Evolutionary conservation across 2,797 vertebrate species (phyloP).

Genomic region (Falco novaeseelandiae): DNA sequence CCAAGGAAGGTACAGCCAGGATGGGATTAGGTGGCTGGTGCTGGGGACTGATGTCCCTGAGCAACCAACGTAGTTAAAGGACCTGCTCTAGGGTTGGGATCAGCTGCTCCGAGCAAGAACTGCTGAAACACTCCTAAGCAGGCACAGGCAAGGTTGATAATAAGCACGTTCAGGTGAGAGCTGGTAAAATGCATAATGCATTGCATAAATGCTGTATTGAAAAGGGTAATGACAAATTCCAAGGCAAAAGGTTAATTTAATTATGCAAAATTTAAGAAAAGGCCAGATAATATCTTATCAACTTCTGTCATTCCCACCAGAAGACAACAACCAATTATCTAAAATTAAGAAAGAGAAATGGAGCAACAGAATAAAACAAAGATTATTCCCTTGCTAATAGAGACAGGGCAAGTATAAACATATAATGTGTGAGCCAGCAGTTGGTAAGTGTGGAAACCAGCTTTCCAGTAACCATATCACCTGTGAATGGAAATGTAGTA

Average conservation of each 20-base stretch:
- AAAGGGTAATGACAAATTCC: neutral
- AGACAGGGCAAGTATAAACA: neutral
- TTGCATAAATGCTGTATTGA: neutral
- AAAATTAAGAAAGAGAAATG: neutral
- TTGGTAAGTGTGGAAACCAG: neutral
- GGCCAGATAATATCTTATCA: neutral
- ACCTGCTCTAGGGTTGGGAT: fast-evolving
- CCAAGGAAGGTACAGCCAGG: fast-evolving
- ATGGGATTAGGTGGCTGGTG: neutral
- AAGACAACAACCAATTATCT: neutral
- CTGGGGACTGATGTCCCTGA: neutral
- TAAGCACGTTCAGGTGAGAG: neutral
- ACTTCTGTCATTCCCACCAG: neutral
- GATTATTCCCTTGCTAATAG: neutral
- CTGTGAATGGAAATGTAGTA: neutral
- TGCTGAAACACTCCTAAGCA: neutral
- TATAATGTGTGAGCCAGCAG: neutral
- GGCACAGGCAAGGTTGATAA: neutral
- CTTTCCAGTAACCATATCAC: neutral
- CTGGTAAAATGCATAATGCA: neutral
- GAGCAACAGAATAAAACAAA: neutral
- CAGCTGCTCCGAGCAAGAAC: neutral
- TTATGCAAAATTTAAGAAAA: neutral
- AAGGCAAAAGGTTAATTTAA: conserved; percentile 26
- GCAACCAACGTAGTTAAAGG: neutral